Percentiles rank a stretch among this genome's conserved stretches.
Conservation (phyloP, 2,888 invertebrate genomes). For the Macrophya annulata region DNA sequence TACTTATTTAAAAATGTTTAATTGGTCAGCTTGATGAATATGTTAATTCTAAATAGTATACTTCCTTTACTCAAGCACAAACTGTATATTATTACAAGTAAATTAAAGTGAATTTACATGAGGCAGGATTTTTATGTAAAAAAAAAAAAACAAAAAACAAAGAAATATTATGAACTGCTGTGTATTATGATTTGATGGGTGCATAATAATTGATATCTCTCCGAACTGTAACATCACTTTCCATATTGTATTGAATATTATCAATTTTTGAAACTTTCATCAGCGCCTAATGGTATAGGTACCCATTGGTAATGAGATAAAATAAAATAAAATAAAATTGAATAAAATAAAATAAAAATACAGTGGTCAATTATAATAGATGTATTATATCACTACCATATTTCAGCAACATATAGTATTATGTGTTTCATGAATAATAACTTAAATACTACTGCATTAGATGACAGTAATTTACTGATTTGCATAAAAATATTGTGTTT, state of each 20-base stretch:
- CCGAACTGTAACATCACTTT: background rate
- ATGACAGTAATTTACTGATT: slow-evolving; percentile 43
- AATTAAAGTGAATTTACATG: background rate
- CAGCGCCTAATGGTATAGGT: background rate
- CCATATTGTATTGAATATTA: background rate
- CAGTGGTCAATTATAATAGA: slow-evolving; percentile 42
- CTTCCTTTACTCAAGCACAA: background rate
- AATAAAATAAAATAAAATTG: background rate
- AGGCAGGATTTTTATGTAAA: background rate
- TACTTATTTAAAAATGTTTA: background rate
- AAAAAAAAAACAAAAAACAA: background rate
- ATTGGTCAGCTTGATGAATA: slow-evolving; percentile 14
- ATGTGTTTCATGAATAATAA: slow-evolving; percentile 45
- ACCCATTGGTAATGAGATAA: background rate
- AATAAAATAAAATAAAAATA: slow-evolving; percentile 33
- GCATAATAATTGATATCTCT: background rate
- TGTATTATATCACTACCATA: slow-evolving; percentile 47
- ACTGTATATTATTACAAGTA: background rate
- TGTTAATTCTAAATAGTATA: background rate
- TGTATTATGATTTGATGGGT: background rate
- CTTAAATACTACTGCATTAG: slow-evolving; percentile 38
- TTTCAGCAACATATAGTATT: slow-evolving; percentile 46
- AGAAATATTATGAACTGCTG: background rate
- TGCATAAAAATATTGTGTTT: slow-evolving; percentile 38
- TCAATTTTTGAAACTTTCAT: background rate